Evolutionary conservation across 2,888 invertebrate genomes (phyloP).

Genomic region (Cheiracanthium punctorium): DNA sequence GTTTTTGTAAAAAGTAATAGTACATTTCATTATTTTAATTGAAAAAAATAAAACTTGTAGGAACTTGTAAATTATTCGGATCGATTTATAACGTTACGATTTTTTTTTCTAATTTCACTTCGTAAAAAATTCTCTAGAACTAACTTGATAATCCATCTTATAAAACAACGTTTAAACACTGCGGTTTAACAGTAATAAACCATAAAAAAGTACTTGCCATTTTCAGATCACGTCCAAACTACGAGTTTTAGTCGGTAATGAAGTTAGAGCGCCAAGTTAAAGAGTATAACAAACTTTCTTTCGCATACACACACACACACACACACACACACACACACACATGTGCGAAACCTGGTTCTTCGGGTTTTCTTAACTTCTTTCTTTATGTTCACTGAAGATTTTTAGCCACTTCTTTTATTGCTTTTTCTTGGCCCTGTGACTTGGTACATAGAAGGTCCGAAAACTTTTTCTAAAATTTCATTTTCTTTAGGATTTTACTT

Average conservation of each 20-base stretch:
- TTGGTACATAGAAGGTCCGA: conserved; percentile 5
- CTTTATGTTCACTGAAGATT: conserved; percentile 49
- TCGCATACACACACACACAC: too few species aligned
- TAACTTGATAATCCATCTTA: conserved; percentile 62
- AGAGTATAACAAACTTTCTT: conserved; percentile 67
- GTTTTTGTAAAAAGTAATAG: too few species aligned
- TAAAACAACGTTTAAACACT: conserved; percentile 58
- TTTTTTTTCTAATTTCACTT: conserved; percentile 31
- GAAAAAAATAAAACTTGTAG: neutral
- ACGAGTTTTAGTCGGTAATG: conserved; percentile 62
- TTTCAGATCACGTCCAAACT: conserved; percentile 56
- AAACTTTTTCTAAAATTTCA: neutral
- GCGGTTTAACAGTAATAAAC: conserved; percentile 57
- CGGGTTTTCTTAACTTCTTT: conserved; percentile 50
- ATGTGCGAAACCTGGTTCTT: conserved; percentile 40
- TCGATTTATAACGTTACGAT: conserved; percentile 51
- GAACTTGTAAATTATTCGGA: conserved; percentile 43
- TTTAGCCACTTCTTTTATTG: conserved; percentile 26
- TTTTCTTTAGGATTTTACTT: neutral
- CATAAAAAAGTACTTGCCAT: conserved; percentile 19
- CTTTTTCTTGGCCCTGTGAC: conserved; percentile 18
- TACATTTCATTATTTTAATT: too few species aligned
- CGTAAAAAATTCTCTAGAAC: neutral
- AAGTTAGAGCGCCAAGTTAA: conserved; percentile 61
- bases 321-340: too few species aligned